Evolutionary conservation across 2,113 vertebrate species (phyloP).

Genomic region (Grus americana): DNA sequence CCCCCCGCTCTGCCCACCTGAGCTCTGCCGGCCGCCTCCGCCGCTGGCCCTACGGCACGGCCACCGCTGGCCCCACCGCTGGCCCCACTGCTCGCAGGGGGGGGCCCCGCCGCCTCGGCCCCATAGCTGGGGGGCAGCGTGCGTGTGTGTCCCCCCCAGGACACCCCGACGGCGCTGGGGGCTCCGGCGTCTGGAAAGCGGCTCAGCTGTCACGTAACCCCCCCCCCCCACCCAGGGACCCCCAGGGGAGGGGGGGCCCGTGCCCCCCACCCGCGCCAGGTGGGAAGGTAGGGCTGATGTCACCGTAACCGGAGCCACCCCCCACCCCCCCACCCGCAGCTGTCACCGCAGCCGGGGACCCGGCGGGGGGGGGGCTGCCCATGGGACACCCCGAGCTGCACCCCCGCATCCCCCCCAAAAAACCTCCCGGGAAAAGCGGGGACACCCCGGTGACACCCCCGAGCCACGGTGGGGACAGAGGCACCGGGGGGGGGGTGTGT

Average conservation of each 20-base stretch:
- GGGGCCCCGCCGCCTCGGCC: background rate
- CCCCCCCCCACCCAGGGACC: background rate
- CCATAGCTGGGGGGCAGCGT: background rate
- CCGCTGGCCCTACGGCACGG: background rate
- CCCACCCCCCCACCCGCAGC: background rate
- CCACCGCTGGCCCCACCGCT: background rate
- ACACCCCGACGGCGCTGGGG: background rate
- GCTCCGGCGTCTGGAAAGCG: background rate
- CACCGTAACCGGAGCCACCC: slow-evolving; percentile 37
- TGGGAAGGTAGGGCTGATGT: slow-evolving; percentile 56
- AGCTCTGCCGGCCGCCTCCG: background rate
- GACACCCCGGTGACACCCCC: background rate
- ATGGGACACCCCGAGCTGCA: background rate
- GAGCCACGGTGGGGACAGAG: background rate
- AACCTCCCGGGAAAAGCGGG: background rate
- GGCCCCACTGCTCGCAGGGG: no score
- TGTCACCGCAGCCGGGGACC: background rate
- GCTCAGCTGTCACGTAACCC: background rate
- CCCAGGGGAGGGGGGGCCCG: background rate
- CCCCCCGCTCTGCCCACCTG: background rate
- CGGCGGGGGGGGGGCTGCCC: background rate
- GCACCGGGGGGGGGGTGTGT: background rate
- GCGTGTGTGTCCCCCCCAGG: background rate
- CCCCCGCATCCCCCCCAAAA: background rate
- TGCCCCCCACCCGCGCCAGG: slow-evolving; percentile 5